Evolutionary conservation across 92 coral and sea anemone genomes (phyloP), one percentile per base, ranked within the genome.

Genomic region (Montipora capitata): DNA sequence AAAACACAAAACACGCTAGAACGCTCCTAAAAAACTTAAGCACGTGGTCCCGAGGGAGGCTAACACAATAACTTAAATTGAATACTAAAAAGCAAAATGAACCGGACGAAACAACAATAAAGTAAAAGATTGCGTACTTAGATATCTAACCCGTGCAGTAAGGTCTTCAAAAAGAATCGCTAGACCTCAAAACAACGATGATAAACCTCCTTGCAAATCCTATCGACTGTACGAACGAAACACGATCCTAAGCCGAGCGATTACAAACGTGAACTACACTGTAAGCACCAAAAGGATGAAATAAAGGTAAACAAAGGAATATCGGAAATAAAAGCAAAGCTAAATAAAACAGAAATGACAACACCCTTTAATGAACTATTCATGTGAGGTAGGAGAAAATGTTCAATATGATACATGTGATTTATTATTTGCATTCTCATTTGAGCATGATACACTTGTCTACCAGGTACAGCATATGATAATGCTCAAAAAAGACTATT

Each of bases 21-120:
- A 71, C 13, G 56, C 56, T 71, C 76, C 76, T 71, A 41, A 42
- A 49, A 11, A 11, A 71, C 76, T 40, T 71, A 71, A 71, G 57
- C 57, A 7, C 54, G 57, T 71, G 76, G 18, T 42, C 20, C 16
- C 9, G 27, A 40, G 76, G 8, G 76, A 71, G 42, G 7, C 76
- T 71, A 42, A 27, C 35, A n/a, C 8, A 20, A 68, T 20, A 71
- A 71, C 51, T 5, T 40, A 43, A 71, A 71, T 71, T 41, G 76
- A 3, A 40, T 35, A 40, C 54, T 42, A 12, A 40, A 71, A 27
- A 15, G 10, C 76, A 3, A 38, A 38, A 38, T 71, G 56, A 27
- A 27, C 35, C 35, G 35, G 35, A 27, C 35, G 35, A 27, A 27
- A 27, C 35, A 27, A 27, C 35, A 27, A 27, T 27, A 27, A 27